Conservation (phyloP, 2,888 invertebrate genomes). For the Drosophila limbata region DNA sequence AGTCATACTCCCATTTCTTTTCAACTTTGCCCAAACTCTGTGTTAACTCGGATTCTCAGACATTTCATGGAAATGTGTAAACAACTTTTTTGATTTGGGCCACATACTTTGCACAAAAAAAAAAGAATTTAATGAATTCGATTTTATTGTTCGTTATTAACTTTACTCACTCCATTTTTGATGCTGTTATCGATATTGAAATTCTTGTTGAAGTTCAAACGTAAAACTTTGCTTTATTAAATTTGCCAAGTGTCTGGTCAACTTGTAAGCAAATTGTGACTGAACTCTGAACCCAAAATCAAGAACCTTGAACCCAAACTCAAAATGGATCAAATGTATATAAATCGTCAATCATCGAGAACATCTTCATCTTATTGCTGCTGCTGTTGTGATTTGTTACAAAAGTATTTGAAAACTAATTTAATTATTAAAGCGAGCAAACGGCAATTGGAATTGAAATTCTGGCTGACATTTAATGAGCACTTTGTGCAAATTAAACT, state of each 20-base stretch:
- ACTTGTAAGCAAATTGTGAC: conserved; percentile 11
- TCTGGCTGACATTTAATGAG: conserved; percentile 64
- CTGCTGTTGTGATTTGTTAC: not conserved
- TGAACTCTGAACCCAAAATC: conserved; percentile 19
- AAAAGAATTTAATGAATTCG: conserved; percentile 14
- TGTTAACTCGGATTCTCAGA: not conserved
- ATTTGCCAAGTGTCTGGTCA: conserved; percentile 24
- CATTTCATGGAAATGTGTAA: not conserved
- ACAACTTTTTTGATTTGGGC: conserved; percentile 10
- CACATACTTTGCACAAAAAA: not conserved
- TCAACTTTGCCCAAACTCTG: not conserved
- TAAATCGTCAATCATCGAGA: conserved; percentile 35
- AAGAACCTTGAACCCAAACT: conserved; percentile 18
- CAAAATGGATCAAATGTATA: conserved; percentile 34
- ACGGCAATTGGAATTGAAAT: conserved; percentile 24
- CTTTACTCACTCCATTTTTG: not conserved
- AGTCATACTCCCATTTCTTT: too few relatives aligned
- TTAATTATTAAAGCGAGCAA: conserved; percentile 58
- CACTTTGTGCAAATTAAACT: conserved; percentile 76
- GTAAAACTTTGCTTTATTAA: conserved; percentile 39
- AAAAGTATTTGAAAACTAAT: conserved; percentile 62
- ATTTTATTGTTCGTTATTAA: conserved; percentile 5
- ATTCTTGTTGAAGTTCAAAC: conserved; percentile 47
- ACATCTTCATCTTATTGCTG: not conserved
- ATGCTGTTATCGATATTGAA: conserved; percentile 42